Conservation (phyloP, 2,797 vertebrate genomes). For the Dallia pectoralis region DNA sequence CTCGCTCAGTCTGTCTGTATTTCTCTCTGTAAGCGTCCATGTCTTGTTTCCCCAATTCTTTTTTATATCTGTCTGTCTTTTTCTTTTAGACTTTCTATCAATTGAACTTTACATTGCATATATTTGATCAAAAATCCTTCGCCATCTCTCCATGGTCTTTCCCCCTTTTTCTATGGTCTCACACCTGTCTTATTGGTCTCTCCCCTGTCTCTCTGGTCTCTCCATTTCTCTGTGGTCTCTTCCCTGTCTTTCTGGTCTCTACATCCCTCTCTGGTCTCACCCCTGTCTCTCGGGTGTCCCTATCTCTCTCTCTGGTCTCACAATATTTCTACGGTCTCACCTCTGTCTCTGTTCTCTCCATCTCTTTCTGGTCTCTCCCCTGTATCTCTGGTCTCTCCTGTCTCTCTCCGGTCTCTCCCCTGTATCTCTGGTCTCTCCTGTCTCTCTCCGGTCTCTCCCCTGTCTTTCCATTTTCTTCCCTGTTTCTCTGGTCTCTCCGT, state of each 20-base stretch:
- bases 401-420: slow-evolving; percentile 16
- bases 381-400: too few species aligned
- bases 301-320: neutral
- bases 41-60: neutral
- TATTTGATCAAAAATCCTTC: too few species aligned
- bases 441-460: too few species aligned
- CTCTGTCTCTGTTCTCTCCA: too few species aligned
- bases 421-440: neutral
- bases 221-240: neutral
- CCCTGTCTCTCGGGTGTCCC: neutral
- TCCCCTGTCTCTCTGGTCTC: neutral
- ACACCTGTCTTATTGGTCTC: neutral
- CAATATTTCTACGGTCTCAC: slow-evolving; percentile 4
- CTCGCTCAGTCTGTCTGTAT: neutral
- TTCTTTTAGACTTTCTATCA: neutral
- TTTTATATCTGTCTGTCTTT: neutral
- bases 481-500: too few species aligned
- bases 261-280: neutral
- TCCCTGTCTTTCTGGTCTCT: neutral
- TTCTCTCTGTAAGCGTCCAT: neutral
- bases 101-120: too few species aligned
- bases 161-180: neutral
- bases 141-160: too few species aligned
- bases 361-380: too few species aligned
- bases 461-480: too few species aligned